Base-by-base conservation (phyloP, 2,797 vertebrate genomes). In the Delichon dasypus region DNA sequence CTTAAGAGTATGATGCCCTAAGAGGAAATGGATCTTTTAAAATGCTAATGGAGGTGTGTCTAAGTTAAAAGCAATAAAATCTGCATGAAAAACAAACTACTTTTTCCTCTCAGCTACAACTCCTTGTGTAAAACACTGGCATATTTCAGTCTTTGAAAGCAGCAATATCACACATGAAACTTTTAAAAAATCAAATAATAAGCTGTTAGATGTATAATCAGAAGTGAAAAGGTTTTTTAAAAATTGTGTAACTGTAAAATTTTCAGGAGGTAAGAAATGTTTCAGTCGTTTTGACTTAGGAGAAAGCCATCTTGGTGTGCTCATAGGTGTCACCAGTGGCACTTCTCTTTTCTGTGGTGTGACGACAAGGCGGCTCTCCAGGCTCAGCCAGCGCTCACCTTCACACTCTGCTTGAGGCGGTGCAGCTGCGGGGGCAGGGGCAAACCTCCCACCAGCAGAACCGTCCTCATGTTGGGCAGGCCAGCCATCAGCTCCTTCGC, bases 361-460 rank as follows among this genome's bases (percentile, higher is more conserved):
- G 29, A 6, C 13, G 60, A 1, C 16, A 11, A 4, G 2, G 7
- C 5, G 27, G 16, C 66, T 68, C 25, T 42, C 13, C 16, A n/a
- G 1, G 1, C 23, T 15, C 1, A 27, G 17, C 1, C 3, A 9
- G 16, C 3, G 25, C 91, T 96, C 97, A 99, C 99, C 98, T 99
- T 99, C 65, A 99, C 98, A 30, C 82, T 98, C 79, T 98, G 98
- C 88, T 98, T 98, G 82, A 99, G 98, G 6, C 99, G 98, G 88
- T 99, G 98, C 19, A 99, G 98, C 97, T 99, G 99, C 0, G 98
- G 98, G 7, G 99, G 99, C 45, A 99, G 95, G 0, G 99, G 99
- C 97, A 99, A 98, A 61, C 99, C 99, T 4, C 99, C 99, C 8
- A 99, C 99, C 36, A 99, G 98, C 36, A 99, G 98, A 4, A 98